These are phyloP conservation scores for Idaea straminata DNA, from an alignment of 2,888 invertebrate species.

Conservation along the genomic window DNA sequence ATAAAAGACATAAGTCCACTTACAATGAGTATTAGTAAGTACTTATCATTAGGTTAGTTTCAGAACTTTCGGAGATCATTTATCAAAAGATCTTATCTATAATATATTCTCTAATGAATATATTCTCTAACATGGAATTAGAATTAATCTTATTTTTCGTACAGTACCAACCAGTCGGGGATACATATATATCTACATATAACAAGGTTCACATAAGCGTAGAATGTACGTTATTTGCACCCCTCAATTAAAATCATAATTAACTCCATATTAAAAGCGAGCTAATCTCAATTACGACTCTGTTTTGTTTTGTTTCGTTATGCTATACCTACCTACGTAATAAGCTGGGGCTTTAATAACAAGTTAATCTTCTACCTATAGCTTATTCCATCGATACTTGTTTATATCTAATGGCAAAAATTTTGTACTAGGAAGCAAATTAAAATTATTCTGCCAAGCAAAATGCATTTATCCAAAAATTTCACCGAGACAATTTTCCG, in stretches of 20 bases:
- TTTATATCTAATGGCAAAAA: no score
- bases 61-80: no score
- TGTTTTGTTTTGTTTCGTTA: slow-evolving; percentile 38
- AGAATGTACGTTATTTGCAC: slow-evolving; percentile 45
- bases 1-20: no score
- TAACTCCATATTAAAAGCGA: slow-evolving; percentile 67
- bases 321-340: slow-evolving; percentile 4
- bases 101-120: no score
- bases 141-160: not conserved
- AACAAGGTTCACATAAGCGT: slow-evolving; percentile 5
- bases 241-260: slow-evolving; percentile 74
- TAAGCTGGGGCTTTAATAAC: not conserved
- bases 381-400: not conserved
- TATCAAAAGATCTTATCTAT: no score
- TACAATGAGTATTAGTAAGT: no score
- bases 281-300: slow-evolving; percentile 65
- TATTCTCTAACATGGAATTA: not conserved
- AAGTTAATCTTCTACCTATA: not conserved
- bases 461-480: no score
- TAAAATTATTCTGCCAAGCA: no score
- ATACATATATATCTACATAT: slow-evolving; percentile 5
- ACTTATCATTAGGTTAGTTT: no score
- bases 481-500: no score
- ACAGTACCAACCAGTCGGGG: slow-evolving; percentile 1
- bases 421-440: no score